Evolutionary conservation across 2,797 vertebrate species (phyloP).

Genomic region (Ptychadena robeensis): DNA sequence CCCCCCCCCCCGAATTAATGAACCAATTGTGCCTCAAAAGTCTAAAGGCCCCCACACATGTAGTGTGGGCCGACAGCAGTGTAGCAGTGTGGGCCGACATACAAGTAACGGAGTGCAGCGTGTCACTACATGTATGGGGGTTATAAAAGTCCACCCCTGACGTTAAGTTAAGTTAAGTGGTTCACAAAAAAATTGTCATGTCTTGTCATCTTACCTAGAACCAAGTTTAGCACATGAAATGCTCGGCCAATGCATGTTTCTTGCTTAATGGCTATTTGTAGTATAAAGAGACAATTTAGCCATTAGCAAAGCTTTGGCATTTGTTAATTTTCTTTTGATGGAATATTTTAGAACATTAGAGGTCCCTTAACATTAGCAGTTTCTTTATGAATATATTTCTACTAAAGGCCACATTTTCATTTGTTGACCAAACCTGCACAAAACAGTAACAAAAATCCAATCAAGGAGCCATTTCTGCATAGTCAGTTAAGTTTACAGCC

Average conservation of each 20-base stretch:
- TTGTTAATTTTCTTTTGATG: slow-evolving; percentile 35
- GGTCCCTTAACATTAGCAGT: slow-evolving; percentile 30
- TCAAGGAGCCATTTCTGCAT: slow-evolving; percentile 54
- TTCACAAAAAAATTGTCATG: no score
- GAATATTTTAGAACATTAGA: slow-evolving; percentile 43
- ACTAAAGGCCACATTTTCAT: slow-evolving; percentile 47
- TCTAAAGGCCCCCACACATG: no score
- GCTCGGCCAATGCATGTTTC: not conserved
- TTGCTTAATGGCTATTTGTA: not conserved
- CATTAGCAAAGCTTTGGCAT: slow-evolving; percentile 9
- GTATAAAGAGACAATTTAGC: not conserved
- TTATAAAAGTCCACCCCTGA: no score
- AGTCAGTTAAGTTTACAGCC: slow-evolving; percentile 60
- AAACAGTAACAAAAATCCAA: slow-evolving; percentile 59
- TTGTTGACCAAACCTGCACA: slow-evolving; percentile 25
- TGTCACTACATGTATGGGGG: no score
- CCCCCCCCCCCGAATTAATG: no score
- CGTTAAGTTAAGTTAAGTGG: no score
- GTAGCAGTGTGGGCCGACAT: no score
- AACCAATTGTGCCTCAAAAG: no score
- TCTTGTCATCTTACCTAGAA: not conserved
- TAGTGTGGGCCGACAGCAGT: no score
- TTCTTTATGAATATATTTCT: slow-evolving; percentile 32
- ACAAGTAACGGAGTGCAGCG: no score
- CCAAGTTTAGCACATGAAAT: not conserved